A percentile compares a stretch with the other conserved stretches of the same genome.
Evolutionary conservation across 2,113 vertebrate species (phyloP).

Genomic region (Embiotoca jacksoni): DNA sequence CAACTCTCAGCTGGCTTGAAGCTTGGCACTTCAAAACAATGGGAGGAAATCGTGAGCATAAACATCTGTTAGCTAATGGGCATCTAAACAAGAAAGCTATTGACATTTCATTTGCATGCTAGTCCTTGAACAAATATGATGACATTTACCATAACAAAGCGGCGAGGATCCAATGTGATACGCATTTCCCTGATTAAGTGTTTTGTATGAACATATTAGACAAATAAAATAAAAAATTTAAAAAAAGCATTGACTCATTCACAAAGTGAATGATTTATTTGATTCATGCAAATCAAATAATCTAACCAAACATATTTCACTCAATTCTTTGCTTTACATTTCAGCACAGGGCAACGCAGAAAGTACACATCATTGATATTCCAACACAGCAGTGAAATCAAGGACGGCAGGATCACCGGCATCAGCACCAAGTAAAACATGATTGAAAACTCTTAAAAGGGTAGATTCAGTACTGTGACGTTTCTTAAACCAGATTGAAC

Average conservation of each 20-base stretch:
- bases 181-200: not conserved
- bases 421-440: no score
- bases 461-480: no score
- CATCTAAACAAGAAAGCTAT: conserved; percentile 20
- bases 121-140: conserved; percentile 11
- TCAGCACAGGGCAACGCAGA: no score
- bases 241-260: not conserved
- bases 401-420: no score
- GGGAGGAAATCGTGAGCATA: conserved; percentile 1
- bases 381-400: no score
- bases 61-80: conserved; percentile 36
- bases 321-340: no score
- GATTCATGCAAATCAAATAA: conserved; percentile 7
- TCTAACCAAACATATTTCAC: no score
- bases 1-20: conserved; percentile 25
- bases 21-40: conserved; percentile 44
- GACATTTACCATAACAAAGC: conserved; percentile 44
- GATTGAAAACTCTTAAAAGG: no score
- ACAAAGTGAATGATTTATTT: not conserved
- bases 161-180: not conserved
- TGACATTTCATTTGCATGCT: conserved; percentile 47
- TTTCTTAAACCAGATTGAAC: no score
- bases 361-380: no score
- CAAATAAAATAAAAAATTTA: not conserved
- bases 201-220: not conserved